Evolutionary conservation across 2,888 invertebrate species (phyloP), one percentile per base, ranked within the genome.

Genomic region (Heliconius ismenius): DNA sequence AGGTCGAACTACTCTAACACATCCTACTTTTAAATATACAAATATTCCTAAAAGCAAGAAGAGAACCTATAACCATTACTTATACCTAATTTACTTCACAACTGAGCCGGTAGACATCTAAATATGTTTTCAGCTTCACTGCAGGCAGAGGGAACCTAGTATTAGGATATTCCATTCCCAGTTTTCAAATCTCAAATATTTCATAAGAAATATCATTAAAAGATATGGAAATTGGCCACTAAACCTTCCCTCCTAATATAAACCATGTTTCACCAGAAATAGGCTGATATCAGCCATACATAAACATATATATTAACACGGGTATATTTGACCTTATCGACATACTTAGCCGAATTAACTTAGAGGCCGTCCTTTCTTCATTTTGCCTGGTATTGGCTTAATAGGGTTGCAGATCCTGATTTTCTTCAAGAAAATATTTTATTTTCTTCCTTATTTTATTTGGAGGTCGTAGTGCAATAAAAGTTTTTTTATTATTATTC

Each of bases 311-410:
- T 85, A 85, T 83, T 86, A 86, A 86, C 83, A 81, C 79, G 78
- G 60, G 82, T 78, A 83, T 84, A 84, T 86, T 84, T 84, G 86
- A 86, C 87, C 86, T 86, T 84, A 87, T 86, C 85, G 84, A 83
- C 81, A 84, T 89, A 88, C 88, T 89, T 86, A 86, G 82, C 83
- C 77, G 86, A 87, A 89, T 89, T 89, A 88, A 86, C 88, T 88
- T 85, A 81, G 82, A 83, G 81, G 78, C 82, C 81, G 83, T 81
- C 87, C 84, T 86, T 88, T 84, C 86, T 86, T 87, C 86, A 87
- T 87, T 87, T 86, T 84, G 81, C 83, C 82, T 81, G 81, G 81
- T 83, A 85, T 85, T 84, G 82, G 79, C 62, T 79, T 54, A 32
- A 49, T 84, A 87, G 85, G 87, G 88, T 78, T 89, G 86, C 39